Evolutionary conservation across 1,140 invertebrate genomes (phyloP), one percentile per base, ranked within the genome.

Genomic region (Wiebesia pumilae): DNA sequence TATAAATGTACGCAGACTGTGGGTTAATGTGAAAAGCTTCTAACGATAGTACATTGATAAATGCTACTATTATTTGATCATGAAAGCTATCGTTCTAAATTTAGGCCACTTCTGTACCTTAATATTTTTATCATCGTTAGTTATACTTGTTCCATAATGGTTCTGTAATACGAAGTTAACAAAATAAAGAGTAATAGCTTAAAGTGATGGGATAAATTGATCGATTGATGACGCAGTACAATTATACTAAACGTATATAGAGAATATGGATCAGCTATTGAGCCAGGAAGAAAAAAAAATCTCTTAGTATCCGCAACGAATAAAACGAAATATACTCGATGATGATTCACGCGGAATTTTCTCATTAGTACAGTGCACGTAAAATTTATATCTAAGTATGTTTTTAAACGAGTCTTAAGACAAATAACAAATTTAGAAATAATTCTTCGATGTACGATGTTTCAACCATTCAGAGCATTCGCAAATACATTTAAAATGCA

Each of bases 311-410:
- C 19, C 27, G 21, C 71, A 43, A 38, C 0, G 10, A 75, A n/a
- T n/a, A 75, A 75, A 75, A 75, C 71, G 12, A 43, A 75, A 35
- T 43, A 4, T 43, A 75, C 24, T 21, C 27, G 40, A 75, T 6
- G 38, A 75, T 75, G 40, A 75, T 75, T 75, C 38, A 1, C 9
- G 19, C 24, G 38, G 24, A 75, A 75, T 75, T 75, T 75, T 75
- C 71, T 75, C 71, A 75, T 75, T 43, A 75, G 43, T 75, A 43
- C 14, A 21, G 71, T n/a, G 24, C n/a, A 75, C 21, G n/a, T 43
- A 43, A 27, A 43, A 75, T 75, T 38, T 75, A n/a, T 43, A 43
- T 43, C 24, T 75, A n/a, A 75, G 43, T 27, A 75, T 21, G 3
- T 43, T 75, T 43, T 75, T 38, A 27, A 7, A 40, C 4, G 21